Evolutionary conservation across 37 sponge, comb jelly and placozoan species (phyloP).

Genomic region (Halichondria panicea): DNA sequence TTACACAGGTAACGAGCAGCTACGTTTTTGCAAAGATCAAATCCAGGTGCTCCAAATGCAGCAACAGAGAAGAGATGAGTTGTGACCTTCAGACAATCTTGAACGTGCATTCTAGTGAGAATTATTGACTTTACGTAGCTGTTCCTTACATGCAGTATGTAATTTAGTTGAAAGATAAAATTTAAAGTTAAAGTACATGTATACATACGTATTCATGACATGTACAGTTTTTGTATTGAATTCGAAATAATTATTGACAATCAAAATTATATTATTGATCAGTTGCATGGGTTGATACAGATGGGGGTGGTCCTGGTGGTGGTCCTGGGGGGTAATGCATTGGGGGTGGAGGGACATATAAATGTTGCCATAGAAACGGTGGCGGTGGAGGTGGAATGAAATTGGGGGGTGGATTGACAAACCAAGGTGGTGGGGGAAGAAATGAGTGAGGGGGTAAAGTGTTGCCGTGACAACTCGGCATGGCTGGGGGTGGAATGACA

Average conservation of each 20-base stretch:
- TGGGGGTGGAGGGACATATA: not conserved
- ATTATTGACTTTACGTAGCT: too few species aligned
- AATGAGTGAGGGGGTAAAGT: not conserved
- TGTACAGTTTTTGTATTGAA: too few species aligned
- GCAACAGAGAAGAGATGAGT: too few species aligned
- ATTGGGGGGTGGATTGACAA: not conserved
- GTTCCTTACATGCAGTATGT: too few species aligned
- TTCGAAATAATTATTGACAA: not conserved
- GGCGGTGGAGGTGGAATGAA: not conserved
- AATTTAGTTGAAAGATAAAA: too few species aligned
- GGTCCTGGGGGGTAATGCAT: not conserved
- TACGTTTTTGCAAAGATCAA: too few species aligned
- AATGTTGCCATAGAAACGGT: not conserved
- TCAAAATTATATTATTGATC: not conserved
- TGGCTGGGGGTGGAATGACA: not conserved
- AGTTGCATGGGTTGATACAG: not conserved
- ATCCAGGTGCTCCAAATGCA: too few species aligned
- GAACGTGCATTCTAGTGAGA: too few species aligned
- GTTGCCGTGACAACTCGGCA: not conserved
- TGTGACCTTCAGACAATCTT: too few species aligned
- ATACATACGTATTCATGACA: too few species aligned
- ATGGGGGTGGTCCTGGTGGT: slow-evolving; percentile 3
- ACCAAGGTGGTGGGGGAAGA: not conserved
- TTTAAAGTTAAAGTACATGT: too few species aligned
- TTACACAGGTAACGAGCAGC: too few species aligned